Conservation (phyloP, 2,888 invertebrate species). For the Spisula solida region DNA sequence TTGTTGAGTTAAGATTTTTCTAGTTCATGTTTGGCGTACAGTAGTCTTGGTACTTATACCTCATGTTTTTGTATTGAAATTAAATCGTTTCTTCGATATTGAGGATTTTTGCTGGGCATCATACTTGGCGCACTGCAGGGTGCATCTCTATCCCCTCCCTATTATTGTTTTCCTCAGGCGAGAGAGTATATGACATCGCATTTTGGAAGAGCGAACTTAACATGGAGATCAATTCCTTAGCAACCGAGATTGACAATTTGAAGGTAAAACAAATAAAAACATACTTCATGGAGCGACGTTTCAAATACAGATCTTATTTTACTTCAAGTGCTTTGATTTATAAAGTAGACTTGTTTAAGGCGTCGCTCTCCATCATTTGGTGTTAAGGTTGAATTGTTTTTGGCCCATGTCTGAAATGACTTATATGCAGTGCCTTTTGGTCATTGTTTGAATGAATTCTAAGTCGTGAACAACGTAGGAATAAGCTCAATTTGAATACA, state of each 20-base stretch:
- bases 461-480: too few relatives aligned
- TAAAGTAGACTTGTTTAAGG: slow-evolving; percentile 19
- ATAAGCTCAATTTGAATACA: too few relatives aligned
- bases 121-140: slow-evolving; percentile 38
- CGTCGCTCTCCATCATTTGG: not conserved
- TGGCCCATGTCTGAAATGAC: too few relatives aligned
- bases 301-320: slow-evolving; percentile 6
- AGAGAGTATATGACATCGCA: slow-evolving; percentile 84
- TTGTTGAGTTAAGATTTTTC: not conserved
- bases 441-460: too few relatives aligned
- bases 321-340: not conserved
- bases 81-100: not conserved
- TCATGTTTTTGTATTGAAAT: not conserved
- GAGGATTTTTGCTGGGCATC: not conserved
- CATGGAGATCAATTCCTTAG: slow-evolving; percentile 94
- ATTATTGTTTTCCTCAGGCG: slow-evolving; percentile 78
- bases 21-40: not conserved
- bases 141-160: slow-evolving; percentile 53
- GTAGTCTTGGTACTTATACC: not conserved
- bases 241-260: slow-evolving; percentile 90
- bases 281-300: slow-evolving; percentile 17
- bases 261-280: slow-evolving; percentile 84
- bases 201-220: slow-evolving; percentile 90
- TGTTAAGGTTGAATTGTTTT: not conserved
- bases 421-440: too few relatives aligned